Evolutionary conservation across 2,113 vertebrate genomes (phyloP).

Genomic region (Furnarius figulus): DNA sequence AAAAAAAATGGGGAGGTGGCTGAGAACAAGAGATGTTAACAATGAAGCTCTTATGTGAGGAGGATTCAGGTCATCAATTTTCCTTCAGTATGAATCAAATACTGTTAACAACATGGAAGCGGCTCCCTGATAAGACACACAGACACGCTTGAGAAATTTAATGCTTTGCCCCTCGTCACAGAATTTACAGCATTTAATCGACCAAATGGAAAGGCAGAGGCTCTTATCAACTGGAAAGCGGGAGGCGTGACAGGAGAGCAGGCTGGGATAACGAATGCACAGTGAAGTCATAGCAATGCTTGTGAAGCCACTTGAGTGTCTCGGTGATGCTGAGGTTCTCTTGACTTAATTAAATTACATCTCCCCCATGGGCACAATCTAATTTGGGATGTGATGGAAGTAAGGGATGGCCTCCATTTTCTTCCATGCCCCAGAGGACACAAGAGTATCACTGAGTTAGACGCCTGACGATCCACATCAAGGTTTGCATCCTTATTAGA

Average conservation of each 20-base stretch:
- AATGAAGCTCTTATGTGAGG: constrained; percentile 27
- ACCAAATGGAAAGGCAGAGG: constrained; percentile 67
- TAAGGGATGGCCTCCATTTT: neutral
- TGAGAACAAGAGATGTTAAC: constrained; percentile 20
- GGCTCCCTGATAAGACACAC: neutral
- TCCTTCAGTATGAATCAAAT: constrained; percentile 58
- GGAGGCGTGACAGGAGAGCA: constrained; percentile 29
- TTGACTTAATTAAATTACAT: constrained; percentile 28
- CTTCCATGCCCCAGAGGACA: neutral
- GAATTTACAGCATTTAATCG: constrained; percentile 74
- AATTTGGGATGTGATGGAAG: constrained; percentile 12
- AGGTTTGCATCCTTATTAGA: neutral
- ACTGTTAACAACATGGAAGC: constrained; percentile 36
- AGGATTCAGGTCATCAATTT: constrained; percentile 65
- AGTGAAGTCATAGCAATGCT: constrained; percentile 67
- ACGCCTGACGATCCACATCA: neutral
- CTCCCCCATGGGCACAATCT: constrained; percentile 2
- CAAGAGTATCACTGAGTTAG: neutral
- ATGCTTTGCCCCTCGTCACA: constrained; percentile 8
- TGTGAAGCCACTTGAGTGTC: constrained; percentile 1
- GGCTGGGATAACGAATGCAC: constrained; percentile 67
- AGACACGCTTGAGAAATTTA: constrained; percentile 10
- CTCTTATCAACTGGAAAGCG: constrained; percentile 63
- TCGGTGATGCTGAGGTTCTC: neutral
- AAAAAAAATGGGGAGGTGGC: neutral